Evolutionary conservation across 2,888 invertebrate genomes (phyloP).

Genomic region (Lomographa bimaculata): DNA sequence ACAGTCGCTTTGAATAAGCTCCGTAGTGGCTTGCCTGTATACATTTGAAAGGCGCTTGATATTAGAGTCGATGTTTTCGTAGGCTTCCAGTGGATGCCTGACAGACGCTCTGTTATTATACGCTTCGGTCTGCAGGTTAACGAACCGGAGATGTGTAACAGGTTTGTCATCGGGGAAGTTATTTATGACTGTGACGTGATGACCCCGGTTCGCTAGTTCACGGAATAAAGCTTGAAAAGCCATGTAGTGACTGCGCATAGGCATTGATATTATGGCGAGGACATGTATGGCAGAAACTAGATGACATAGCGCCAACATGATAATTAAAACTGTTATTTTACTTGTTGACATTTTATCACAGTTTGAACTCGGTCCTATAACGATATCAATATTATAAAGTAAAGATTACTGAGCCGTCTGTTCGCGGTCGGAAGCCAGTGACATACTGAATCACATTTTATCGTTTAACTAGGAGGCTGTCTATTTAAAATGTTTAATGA

Average conservation of each 20-base stretch:
- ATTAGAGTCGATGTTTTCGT: constrained; percentile 34
- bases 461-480: no score
- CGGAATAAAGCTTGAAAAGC: constrained; percentile 83
- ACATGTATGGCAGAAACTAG: constrained; percentile 66
- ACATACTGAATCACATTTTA: no score
- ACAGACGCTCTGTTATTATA: constrained; percentile 17
- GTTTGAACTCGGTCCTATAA: no score
- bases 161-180: constrained; percentile 73
- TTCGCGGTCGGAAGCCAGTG: no score
- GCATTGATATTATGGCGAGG: constrained; percentile 56
- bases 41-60: constrained; percentile 36
- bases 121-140: constrained; percentile 56
- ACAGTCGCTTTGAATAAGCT: constrained; percentile 43
- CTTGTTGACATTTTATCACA: neutral
- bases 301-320: constrained; percentile 21
- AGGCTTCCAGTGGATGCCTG: constrained; percentile 33
- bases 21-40: constrained; percentile 30
- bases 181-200: constrained; percentile 84
- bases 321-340: constrained; percentile 6
- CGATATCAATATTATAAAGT: no score
- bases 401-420: no score
- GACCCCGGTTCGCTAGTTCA: constrained; percentile 80
- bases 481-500: no score
- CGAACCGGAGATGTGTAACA: constrained; percentile 75
- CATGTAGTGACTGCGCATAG: constrained; percentile 86